Conservation (phyloP, 2,888 invertebrate species). For the Cantharis flavilabris region DNA sequence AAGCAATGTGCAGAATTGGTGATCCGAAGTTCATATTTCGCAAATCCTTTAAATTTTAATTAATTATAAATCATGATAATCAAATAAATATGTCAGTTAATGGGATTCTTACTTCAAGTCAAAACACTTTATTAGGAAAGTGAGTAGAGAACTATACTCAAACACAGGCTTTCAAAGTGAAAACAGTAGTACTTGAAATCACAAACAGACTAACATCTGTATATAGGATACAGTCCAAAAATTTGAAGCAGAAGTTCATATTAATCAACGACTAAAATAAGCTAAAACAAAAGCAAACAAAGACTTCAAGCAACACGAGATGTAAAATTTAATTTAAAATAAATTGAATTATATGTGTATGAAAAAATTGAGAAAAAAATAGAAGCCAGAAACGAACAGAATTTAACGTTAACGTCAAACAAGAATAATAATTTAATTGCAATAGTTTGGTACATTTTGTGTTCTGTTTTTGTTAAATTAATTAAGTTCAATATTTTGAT, state of each 20-base stretch:
- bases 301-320: neutral
- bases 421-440: neutral
- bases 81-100: neutral
- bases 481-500: no score
- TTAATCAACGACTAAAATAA: neutral
- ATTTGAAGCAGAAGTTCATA: neutral
- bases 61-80: neutral
- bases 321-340: neutral
- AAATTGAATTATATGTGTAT: neutral
- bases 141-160: neutral
- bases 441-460: neutral
- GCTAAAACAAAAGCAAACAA: neutral
- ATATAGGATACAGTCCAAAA: neutral
- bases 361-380: neutral
- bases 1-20: neutral
- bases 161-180: neutral
- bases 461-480: no score
- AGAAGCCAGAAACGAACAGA: neutral
- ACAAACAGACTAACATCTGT: neutral
- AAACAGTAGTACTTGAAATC: neutral
- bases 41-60: neutral
- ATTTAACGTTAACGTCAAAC: neutral
- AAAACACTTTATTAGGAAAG: neutral
- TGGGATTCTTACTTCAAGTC: neutral
- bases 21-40: neutral